phyloP scores from a whole-genome alignment of 2,888 invertebrate genomes.

The Dendrolimus houi region DNA sequence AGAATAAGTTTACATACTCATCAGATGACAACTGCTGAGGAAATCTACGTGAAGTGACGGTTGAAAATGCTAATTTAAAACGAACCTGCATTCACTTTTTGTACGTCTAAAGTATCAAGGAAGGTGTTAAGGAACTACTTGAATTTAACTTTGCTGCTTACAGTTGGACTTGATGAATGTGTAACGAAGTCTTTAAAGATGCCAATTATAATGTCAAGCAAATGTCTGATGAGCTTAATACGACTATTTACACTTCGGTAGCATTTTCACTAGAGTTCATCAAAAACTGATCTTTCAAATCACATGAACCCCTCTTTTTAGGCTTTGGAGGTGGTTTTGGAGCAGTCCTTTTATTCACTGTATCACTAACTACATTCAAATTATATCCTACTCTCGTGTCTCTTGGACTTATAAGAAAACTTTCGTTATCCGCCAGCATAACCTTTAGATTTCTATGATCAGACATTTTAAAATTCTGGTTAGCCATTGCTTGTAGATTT shows the following conservation, averaged over 20 bases:
- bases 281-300: constrained; percentile 82
- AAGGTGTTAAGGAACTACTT: no score
- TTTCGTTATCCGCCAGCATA: constrained; percentile 50
- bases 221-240: no score
- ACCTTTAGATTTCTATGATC: constrained; percentile 55
- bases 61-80: no score
- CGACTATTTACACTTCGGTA: constrained; percentile 83
- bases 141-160: no score
- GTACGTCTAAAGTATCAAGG: no score
- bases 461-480: constrained; percentile 32
- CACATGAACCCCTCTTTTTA: constrained; percentile 81
- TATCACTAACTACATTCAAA: constrained; percentile 49
- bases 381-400: constrained; percentile 48
- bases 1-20: no score
- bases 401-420: constrained; percentile 36
- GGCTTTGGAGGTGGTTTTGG: constrained; percentile 88
- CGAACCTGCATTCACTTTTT: no score
- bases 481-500: constrained; percentile 53
- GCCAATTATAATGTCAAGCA: no score
- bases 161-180: no score
- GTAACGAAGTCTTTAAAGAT: no score
- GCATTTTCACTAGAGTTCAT: constrained; percentile 91
- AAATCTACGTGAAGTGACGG: no score
- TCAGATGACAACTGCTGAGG: no score
- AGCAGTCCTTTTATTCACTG: constrained; percentile 72